phyloP scores from a whole-genome alignment of 2,797 vertebrate species.

The Peromyscus attwateri region DNA sequence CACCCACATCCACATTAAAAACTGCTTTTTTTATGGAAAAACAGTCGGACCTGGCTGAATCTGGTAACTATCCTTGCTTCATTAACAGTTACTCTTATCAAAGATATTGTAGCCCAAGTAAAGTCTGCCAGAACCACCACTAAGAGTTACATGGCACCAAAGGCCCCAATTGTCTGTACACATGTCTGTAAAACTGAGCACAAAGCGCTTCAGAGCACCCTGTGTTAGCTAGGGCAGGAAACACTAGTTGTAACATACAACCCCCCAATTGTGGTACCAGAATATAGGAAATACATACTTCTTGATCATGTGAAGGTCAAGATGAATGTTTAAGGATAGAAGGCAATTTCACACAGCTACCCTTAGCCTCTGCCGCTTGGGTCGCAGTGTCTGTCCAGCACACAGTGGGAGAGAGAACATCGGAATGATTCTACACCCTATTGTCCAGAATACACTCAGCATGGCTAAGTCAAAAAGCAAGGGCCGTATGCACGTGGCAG shows the following conservation, averaged over 20 bases:
- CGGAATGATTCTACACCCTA: not conserved
- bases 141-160: not conserved
- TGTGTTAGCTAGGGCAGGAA: not conserved
- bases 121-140: not conserved
- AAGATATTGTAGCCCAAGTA: not conserved
- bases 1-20: not conserved
- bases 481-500: not conserved
- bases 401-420: not conserved
- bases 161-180: not conserved
- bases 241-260: not conserved
- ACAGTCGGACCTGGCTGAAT: not conserved
- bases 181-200: not conserved
- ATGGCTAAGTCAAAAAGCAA: not conserved
- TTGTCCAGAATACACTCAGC: not conserved
- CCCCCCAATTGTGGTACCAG: not conserved
- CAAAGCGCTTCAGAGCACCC: not conserved
- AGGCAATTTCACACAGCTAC: not conserved
- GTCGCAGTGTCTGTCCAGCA: not conserved
- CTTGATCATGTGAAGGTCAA: not conserved
- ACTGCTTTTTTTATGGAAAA: not conserved
- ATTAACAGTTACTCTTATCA: slow-evolving; percentile 3
- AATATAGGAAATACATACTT: not conserved
- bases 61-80: not conserved
- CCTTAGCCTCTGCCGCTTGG: not conserved
- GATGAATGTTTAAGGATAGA: not conserved